Conservation (phyloP, 2,888 invertebrate species). For the Imbricaverruca yamaguchii region DNA sequence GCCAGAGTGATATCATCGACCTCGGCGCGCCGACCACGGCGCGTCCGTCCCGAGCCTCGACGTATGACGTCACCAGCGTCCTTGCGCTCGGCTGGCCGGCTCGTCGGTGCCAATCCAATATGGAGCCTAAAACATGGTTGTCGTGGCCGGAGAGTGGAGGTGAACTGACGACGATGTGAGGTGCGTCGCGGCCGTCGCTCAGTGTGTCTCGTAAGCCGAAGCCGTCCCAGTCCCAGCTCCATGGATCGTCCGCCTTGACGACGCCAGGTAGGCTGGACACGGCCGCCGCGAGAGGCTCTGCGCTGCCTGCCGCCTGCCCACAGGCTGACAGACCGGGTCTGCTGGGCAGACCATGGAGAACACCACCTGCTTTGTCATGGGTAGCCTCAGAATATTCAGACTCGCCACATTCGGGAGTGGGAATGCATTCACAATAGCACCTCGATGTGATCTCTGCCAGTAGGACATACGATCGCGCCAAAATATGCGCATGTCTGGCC, state of each 20-base stretch:
- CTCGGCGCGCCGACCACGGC: not conserved
- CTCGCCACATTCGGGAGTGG: too few species aligned
- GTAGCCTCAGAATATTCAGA: too few species aligned
- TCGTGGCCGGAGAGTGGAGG: not conserved
- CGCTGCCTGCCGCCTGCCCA: too few species aligned
- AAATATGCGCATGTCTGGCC: too few species aligned
- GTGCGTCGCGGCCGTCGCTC: not conserved
- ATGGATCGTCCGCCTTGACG: not conserved
- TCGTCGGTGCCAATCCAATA: conserved; percentile 9
- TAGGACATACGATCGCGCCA: too few species aligned
- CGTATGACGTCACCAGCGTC: not conserved
- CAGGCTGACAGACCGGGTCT: too few species aligned
- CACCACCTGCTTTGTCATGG: too few species aligned
- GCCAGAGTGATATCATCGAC: not conserved
- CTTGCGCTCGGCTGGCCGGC: not conserved
- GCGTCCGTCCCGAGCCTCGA: too few species aligned
- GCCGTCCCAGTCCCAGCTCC: not conserved
- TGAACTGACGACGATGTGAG: not conserved
- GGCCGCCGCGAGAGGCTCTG: too few species aligned
- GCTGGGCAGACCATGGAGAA: too few species aligned
- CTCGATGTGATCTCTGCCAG: too few species aligned
- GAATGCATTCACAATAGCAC: too few species aligned
- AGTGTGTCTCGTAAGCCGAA: not conserved
- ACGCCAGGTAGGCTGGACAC: not conserved
- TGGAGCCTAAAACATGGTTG: not conserved